A percentile compares a stretch with the other conserved stretches of the same genome.
Conservation (phyloP, 1,140 invertebrate genomes). For the Piezodorus guildinii region DNA sequence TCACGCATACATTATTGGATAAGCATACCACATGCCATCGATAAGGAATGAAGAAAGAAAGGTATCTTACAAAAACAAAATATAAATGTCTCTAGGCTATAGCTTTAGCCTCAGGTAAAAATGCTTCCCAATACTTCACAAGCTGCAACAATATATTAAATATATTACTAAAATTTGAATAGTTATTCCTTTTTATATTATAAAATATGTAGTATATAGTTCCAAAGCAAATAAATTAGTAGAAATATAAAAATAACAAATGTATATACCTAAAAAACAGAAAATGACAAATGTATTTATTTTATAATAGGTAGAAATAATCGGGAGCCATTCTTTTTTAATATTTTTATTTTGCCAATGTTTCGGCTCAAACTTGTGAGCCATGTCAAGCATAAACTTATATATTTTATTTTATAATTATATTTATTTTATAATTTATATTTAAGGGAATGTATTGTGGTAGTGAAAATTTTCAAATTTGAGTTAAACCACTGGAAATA, state of each 20-base stretch:
- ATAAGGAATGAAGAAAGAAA: neutral
- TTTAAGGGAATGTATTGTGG: no score
- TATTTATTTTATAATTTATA: no score
- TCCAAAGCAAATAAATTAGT: neutral
- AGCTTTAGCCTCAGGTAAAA: conserved; percentile 81
- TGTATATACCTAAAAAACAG: neutral
- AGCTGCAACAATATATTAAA: conserved; percentile 45
- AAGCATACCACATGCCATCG: neutral
- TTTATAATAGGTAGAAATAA: no score
- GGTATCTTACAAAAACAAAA: neutral
- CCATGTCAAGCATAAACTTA: no score
- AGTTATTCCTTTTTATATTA: no score
- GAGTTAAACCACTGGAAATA: no score
- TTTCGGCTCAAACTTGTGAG: no score
- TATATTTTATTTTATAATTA: no score
- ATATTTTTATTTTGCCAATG: no score
- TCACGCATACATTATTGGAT: neutral
- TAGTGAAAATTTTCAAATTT: no score
- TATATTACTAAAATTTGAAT: neutral
- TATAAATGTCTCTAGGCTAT: conserved; percentile 37
- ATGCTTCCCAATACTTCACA: conserved; percentile 91
- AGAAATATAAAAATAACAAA: neutral
- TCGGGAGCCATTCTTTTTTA: no score
- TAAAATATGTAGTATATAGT: no score
- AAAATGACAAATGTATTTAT: neutral